Evolutionary conservation across 2,888 invertebrate species (phyloP).

Genomic region (Conomelus anceps): DNA sequence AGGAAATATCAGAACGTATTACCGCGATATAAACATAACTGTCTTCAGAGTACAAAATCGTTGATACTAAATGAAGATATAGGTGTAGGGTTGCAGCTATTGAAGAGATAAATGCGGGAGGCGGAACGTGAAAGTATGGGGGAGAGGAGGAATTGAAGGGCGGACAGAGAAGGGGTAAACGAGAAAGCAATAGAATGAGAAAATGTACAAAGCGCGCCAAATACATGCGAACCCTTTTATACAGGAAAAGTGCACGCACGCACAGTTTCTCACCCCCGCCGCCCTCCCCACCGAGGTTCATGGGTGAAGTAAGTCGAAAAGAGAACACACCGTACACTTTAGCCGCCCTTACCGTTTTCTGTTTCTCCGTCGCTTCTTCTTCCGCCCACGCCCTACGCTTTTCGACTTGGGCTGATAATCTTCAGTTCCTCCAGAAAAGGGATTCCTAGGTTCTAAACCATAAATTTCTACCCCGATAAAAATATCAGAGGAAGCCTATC

Average conservation of each 20-base stretch:
- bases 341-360: not conserved
- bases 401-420: slow-evolving; percentile 1
- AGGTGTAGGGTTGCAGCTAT: slow-evolving; percentile 1
- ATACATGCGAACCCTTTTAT: not conserved
- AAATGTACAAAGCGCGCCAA: not conserved
- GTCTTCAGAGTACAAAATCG: slow-evolving; percentile 6
- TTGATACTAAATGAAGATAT: slow-evolving; percentile 9
- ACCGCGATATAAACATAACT: slow-evolving; percentile 10
- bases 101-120: slow-evolving; percentile 12
- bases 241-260: not conserved
- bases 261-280: not conserved
- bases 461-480: slow-evolving; percentile 12
- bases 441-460: slow-evolving; percentile 9
- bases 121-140: not conserved
- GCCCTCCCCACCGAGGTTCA: not conserved
- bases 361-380: not conserved
- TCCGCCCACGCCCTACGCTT: not conserved
- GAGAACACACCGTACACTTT: not conserved
- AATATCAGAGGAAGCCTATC: slow-evolving; percentile 2
- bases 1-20: slow-evolving; percentile 5
- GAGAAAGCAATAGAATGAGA: not conserved
- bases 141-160: not conserved
- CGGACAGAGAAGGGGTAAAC: not conserved
- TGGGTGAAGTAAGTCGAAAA: not conserved
- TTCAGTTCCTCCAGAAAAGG: slow-evolving; percentile 6